Percentiles rank a stretch among this genome's conserved stretches.
Evolutionary conservation across 1,140 invertebrate species (phyloP).

Genomic region (Brachionus paranguensis): DNA sequence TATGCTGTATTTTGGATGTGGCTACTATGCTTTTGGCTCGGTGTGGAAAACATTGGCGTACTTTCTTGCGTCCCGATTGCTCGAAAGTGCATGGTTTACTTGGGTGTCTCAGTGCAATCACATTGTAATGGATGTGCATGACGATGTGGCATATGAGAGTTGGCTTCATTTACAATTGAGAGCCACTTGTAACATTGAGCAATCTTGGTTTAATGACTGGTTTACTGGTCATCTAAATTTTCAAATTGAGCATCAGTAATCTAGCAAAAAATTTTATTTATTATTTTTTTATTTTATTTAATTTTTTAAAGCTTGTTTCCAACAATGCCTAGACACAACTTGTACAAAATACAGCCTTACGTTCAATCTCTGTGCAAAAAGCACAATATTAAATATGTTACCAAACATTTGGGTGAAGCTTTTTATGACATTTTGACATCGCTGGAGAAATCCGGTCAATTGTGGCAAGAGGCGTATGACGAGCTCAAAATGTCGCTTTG

Average conservation of each 20-base stretch:
- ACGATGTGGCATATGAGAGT: neutral
- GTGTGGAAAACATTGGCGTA: neutral
- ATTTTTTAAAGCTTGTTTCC: slow-evolving; percentile 49
- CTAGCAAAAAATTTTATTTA: neutral
- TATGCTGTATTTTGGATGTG: slow-evolving; percentile 2
- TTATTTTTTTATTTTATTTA: neutral
- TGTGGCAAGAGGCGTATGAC: slow-evolving; percentile 37
- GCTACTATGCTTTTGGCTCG: slow-evolving; percentile 19
- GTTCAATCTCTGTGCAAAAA: slow-evolving; percentile 52
- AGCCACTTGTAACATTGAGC: slow-evolving; percentile 43
- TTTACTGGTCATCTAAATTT: slow-evolving; percentile 56
- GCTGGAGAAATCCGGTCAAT: slow-evolving; percentile 17
- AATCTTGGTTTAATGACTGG: slow-evolving; percentile 42
- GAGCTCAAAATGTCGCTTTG: slow-evolving; percentile 12
- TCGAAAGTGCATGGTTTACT: slow-evolving; percentile 53
- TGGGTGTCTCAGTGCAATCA: slow-evolving; percentile 52
- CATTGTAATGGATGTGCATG: slow-evolving; percentile 40
- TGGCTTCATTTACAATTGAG: slow-evolving; percentile 17
- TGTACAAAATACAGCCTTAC: slow-evolving; percentile 50
- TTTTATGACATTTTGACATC: slow-evolving; percentile 51
- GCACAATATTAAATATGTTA: slow-evolving; percentile 49
- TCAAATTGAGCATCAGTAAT: slow-evolving; percentile 56
- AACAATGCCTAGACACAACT: slow-evolving; percentile 55
- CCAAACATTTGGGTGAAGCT: slow-evolving; percentile 48
- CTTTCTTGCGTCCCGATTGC: slow-evolving; percentile 28